A percentile compares a stretch with the other conserved stretches of the same genome.
phyloP scores from a whole-genome alignment of 2,113 vertebrate species.

The Brachyhypopomus gauderio region DNA sequence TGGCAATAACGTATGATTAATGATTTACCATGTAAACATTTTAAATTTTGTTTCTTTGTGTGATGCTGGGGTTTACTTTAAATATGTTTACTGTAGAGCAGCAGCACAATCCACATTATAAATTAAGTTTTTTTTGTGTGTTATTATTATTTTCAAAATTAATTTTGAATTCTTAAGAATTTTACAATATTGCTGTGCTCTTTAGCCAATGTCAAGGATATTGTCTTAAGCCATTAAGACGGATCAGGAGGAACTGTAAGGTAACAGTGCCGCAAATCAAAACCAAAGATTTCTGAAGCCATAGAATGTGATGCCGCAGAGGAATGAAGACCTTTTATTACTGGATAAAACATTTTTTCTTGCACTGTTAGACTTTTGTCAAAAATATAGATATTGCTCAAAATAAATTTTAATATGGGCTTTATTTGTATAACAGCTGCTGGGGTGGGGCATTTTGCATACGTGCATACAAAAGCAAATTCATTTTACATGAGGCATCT shows the following conservation, averaged over 20 bases:
- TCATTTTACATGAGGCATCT: constrained; percentile 10
- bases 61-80: constrained; percentile 1
- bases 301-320: constrained; percentile 63
- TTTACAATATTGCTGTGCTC: too few relatives aligned
- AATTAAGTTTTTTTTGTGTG: constrained; percentile 52
- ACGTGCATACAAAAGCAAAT: not conserved
- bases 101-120: not conserved
- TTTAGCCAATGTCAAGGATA: not conserved
- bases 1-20: constrained; percentile 61
- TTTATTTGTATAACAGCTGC: not conserved
- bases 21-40: constrained; percentile 73
- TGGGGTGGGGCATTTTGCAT: too few relatives aligned
- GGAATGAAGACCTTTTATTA: constrained; percentile 17
- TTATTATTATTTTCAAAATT: not conserved
- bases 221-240: constrained; percentile 63
- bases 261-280: constrained; percentile 30
- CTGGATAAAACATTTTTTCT: constrained; percentile 6
- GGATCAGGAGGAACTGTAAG: constrained; percentile 50
- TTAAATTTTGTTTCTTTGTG: constrained; percentile 21
- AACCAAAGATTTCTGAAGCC: constrained; percentile 62
- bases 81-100: constrained; percentile 2
- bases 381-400: not conserved
- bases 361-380: not conserved
- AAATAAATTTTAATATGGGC: not conserved
- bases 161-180: too few relatives aligned